These are phyloP conservation scores for Ruditapes philippinarum DNA, from an alignment of 1,140 invertebrate species.

Conservation along the genomic window DNA sequence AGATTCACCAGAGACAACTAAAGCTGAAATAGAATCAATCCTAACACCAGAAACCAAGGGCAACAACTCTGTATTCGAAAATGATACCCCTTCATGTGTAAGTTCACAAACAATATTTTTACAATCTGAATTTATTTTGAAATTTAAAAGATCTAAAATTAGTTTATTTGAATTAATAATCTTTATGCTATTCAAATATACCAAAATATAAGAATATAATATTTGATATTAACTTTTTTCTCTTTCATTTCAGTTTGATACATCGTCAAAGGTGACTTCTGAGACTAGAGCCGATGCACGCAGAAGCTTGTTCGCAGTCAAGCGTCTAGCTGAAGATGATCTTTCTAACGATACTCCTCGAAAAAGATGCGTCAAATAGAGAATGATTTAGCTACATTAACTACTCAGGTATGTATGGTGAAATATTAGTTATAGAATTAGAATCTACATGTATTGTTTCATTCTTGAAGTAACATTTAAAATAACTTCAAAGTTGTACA, in stretches of 20 bases:
- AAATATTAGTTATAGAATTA: not conserved
- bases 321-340: conserved; percentile 12
- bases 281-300: not conserved
- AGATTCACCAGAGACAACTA: conserved; percentile 16
- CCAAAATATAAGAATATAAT: too few relatives aligned
- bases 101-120: not conserved
- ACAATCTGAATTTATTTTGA: too few relatives aligned
- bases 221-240: too few relatives aligned
- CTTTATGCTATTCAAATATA: too few relatives aligned
- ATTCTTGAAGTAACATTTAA: not conserved
- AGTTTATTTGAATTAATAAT: too few relatives aligned
- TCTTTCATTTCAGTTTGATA: not conserved
- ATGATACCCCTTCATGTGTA: not conserved
- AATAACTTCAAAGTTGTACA: not conserved
- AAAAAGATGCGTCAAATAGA: not conserved
- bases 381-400: not conserved
- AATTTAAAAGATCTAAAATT: too few relatives aligned
- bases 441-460: not conserved
- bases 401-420: not conserved
- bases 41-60: conserved; percentile 11
- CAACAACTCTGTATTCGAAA: not conserved
- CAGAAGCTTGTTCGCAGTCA: conserved; percentile 24
- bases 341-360: not conserved
- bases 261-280: not conserved
- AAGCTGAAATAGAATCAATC: conserved; percentile 21